These are phyloP conservation scores for Ferdinandea cuprea DNA, from an alignment of 2,888 invertebrate genomes.

Conservation along the genomic window DNA sequence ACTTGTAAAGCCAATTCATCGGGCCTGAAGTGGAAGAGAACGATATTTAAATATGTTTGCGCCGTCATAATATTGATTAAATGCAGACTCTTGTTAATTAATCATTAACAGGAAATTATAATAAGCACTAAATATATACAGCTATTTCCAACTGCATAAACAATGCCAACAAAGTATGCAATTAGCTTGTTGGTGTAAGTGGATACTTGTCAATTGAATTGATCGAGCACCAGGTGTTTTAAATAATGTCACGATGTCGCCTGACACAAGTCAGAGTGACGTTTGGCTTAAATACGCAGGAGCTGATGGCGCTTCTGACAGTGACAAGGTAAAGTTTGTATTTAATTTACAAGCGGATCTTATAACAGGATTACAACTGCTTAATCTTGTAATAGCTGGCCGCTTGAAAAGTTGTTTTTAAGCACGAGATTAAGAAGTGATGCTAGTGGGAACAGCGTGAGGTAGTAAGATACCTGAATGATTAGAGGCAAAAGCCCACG, in stretches of 20 bases:
- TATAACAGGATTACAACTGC: not conserved
- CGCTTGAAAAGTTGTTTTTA: no score
- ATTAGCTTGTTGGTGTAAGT: constrained; percentile 2
- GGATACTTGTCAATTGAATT: not conserved
- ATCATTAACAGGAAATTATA: constrained; percentile 13
- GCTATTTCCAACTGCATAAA: not conserved
- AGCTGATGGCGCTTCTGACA: not conserved
- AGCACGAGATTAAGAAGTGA: not conserved
- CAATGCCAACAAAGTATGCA: constrained; percentile 1
- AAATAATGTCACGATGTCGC: constrained; percentile 6
- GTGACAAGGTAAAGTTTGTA: not conserved
- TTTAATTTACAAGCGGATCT: not conserved
- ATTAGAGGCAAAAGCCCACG: no score
- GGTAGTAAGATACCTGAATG: no score
- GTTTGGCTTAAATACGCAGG: not conserved
- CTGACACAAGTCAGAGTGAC: not conserved
- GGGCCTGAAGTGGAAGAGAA: constrained; percentile 35
- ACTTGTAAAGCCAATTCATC: constrained; percentile 53
- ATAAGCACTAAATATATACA: not conserved
- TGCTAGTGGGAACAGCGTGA: no score
- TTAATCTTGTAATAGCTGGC: not conserved
- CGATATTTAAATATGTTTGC: not conserved
- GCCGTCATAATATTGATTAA: not conserved
- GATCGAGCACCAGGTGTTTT: constrained; percentile 1
- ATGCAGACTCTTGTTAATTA: constrained; percentile 9